Percentiles rank a stretch among this genome's conserved stretches.
phyloP scores from a whole-genome alignment of 2,888 invertebrate genomes.

The Xanthia icteritia region DNA sequence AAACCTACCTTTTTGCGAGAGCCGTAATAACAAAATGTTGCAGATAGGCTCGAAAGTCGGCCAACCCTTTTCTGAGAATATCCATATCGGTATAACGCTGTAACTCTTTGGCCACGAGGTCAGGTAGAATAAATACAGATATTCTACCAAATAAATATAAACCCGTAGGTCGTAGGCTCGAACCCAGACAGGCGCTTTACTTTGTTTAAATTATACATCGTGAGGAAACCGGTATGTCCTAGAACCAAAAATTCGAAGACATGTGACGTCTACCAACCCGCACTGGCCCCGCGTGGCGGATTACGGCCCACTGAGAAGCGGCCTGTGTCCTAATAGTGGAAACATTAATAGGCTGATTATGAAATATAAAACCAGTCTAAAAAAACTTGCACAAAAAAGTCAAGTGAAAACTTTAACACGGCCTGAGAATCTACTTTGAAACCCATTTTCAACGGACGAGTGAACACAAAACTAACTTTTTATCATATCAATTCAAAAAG shows the following conservation, averaged over 20 bases:
- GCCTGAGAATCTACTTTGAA: neutral
- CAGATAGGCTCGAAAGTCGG: neutral
- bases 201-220: too few species aligned
- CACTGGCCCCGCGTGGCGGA: too few species aligned
- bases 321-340: too few species aligned
- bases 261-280: too few species aligned
- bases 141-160: neutral
- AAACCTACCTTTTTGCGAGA: neutral
- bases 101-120: neutral
- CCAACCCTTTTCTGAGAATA: constrained; percentile 10
- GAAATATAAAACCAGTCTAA: neutral
- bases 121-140: neutral
- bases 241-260: too few species aligned
- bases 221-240: too few species aligned
- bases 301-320: too few species aligned
- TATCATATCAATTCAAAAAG: too few species aligned
- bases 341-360: too few species aligned
- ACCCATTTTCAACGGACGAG: neutral
- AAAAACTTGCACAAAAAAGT: neutral
- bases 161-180: too few species aligned
- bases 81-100: neutral
- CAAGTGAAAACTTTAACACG: neutral
- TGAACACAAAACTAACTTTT: neutral
- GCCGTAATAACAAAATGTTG: constrained; percentile 27
- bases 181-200: too few species aligned